Percentiles rank a stretch among this genome's conserved stretches.
Conservation (phyloP, 2,888 invertebrate genomes). For the Mythimna albipuncta region DNA sequence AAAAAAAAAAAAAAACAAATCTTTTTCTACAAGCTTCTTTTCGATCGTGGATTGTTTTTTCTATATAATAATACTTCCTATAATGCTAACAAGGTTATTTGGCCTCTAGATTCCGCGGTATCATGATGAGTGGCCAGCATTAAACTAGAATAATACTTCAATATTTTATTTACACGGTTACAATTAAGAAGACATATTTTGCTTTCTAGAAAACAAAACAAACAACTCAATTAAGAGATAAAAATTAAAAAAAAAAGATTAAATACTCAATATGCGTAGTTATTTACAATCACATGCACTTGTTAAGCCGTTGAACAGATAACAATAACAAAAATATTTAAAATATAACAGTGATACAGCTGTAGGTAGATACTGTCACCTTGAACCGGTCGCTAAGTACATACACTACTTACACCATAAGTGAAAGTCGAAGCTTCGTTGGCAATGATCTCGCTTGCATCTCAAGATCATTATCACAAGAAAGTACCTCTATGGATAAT, state of each 20-base stretch:
- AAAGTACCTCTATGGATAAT: constrained; percentile 38
- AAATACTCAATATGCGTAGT: background rate
- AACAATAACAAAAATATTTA: background rate
- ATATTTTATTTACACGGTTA: background rate
- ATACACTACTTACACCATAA: background rate
- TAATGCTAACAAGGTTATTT: too few relatives aligned
- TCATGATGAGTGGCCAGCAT: too few relatives aligned
- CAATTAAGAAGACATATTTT: background rate
- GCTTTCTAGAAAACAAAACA: background rate
- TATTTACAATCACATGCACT: background rate
- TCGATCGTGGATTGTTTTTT: background rate
- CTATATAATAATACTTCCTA: too few relatives aligned
- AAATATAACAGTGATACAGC: background rate
- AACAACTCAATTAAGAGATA: background rate
- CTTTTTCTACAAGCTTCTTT: background rate
- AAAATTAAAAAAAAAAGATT: background rate
- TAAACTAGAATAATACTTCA: background rate
- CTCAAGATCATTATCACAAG: constrained; percentile 60
- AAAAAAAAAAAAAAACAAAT: background rate
- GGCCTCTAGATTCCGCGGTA: too few relatives aligned
- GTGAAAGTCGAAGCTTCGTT: constrained; percentile 57
- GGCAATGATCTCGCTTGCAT: constrained; percentile 46
- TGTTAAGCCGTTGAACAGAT: background rate
- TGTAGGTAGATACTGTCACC: background rate
- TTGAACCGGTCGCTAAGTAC: constrained; percentile 17